These are phyloP conservation scores for Bombus balteatus DNA, from an alignment of 1,140 invertebrate species.

Conservation along the genomic window DNA sequence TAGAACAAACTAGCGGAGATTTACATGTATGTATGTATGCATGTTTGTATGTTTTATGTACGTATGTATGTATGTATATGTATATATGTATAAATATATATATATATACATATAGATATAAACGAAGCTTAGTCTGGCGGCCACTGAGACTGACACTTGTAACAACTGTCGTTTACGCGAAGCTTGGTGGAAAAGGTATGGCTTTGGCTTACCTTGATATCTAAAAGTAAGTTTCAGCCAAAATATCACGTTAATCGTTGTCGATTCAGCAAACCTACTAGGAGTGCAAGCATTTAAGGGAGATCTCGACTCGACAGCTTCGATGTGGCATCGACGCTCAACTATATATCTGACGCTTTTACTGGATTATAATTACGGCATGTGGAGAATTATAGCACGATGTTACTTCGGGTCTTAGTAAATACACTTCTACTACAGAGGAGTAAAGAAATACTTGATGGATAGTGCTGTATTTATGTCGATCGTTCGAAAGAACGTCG, in stretches of 20 bases:
- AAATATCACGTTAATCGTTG: neutral
- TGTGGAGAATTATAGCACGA: slow-evolving; percentile 11
- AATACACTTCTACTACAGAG: slow-evolving; percentile 40
- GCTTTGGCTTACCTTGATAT: slow-evolving; percentile 10
- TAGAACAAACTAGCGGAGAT: slow-evolving; percentile 46
- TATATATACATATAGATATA: neutral
- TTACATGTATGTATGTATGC: neutral
- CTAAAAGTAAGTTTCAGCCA: slow-evolving; percentile 14
- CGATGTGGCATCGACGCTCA: slow-evolving; percentile 17
- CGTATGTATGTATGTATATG: too few relatives aligned
- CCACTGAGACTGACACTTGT: slow-evolving; percentile 5
- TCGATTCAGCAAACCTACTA: slow-evolving; percentile 39
- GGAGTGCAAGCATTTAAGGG: slow-evolving; percentile 37
- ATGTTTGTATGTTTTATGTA: neutral
- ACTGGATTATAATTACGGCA: slow-evolving; percentile 28
- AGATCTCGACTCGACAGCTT: slow-evolving; percentile 8
- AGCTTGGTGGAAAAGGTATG: neutral
- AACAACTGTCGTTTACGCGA: slow-evolving; percentile 4
- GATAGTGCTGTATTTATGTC: slow-evolving; percentile 28
- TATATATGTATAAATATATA: too few relatives aligned
- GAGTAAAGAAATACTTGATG: slow-evolving; percentile 38
- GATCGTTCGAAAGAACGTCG: neutral
- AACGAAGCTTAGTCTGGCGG: slow-evolving; percentile 39
- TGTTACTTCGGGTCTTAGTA: slow-evolving; percentile 15
- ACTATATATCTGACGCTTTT: slow-evolving; percentile 16